Evolutionary conservation across 2,113 vertebrate genomes (phyloP), one percentile per base, ranked within the genome.

Genomic region (Mobula hypostoma): DNA sequence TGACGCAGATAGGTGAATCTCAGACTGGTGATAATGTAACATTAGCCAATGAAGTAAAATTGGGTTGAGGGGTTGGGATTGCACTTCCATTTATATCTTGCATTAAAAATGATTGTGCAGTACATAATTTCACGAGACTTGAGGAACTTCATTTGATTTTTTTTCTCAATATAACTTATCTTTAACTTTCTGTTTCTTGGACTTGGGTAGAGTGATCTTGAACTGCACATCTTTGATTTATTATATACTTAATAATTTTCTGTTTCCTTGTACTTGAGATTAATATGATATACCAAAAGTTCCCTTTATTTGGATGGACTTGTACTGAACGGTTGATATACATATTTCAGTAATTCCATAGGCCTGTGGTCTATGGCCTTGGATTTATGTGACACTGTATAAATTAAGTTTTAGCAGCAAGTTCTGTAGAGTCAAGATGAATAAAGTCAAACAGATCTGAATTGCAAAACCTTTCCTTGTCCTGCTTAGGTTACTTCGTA

Each of bases 381-480:
- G 40, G 36, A 68, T 17, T 24, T 27, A 15, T n/a, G 36, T 91
- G 90, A 9, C 19, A 48, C 15, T 48, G 32, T 93, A 36, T 74
- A 74, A 74, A 74, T 93, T 93, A 21, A 93, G 12, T 70, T 92
- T 74, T 48, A 70, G 40, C 24, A 15, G 17, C 7, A 24, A 40
- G 32, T 8, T 93, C 32, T 74, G 32, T 29, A 24, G 4, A 19
- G 32, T 74, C 29, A n/a, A 83, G 66, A 58, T 17, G 68, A 82
- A n/a, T 9, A 83, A 83, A 68, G 79, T 17, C 94, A 94, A 80
- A 80, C 78, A 17, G n/a, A 78, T n/a, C 36, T 79, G 78, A 56
- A 63, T 82, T 15, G 21, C 61, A 61, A 79, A 63, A 79, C 78
- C 78, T 68, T 94, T 29, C 19, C 63, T 80, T 94, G 9, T 29